phyloP scores from a whole-genome alignment of 2,888 invertebrate species.

The Biston stratarius region DNA sequence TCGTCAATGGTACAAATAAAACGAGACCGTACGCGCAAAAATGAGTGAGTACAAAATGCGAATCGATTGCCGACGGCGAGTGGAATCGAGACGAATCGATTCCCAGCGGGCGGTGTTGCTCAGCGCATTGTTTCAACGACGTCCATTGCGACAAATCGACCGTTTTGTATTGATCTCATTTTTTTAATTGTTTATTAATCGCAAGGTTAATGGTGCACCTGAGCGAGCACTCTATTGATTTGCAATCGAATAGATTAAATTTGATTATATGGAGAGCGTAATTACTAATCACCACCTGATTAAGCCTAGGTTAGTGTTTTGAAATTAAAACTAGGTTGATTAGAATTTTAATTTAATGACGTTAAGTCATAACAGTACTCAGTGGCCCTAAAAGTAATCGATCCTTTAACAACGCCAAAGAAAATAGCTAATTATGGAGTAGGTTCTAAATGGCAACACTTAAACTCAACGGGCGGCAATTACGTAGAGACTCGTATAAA shows the following conservation, averaged over 20 bases:
- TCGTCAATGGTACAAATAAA: slow-evolving; percentile 61
- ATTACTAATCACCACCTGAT: slow-evolving; percentile 34
- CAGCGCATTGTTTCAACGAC: slow-evolving; percentile 62
- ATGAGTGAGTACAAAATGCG: slow-evolving; percentile 64
- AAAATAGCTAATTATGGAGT: slow-evolving; percentile 45
- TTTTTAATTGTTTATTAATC: slow-evolving; percentile 63
- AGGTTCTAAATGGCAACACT: slow-evolving; percentile 58
- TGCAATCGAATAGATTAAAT: slow-evolving; percentile 38
- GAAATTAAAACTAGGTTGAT: slow-evolving; percentile 20
- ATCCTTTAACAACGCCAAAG: slow-evolving; percentile 35
- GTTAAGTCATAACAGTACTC: not conserved
- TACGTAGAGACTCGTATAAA: slow-evolving; percentile 61
- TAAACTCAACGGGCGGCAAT: slow-evolving; percentile 60
- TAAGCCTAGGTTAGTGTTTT: slow-evolving; percentile 29
- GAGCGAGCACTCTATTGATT: slow-evolving; percentile 43
- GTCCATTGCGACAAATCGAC: slow-evolving; percentile 68
- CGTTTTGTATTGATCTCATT: slow-evolving; percentile 73
- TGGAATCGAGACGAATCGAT: slow-evolving; percentile 78
- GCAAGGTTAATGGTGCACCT: slow-evolving; percentile 51
- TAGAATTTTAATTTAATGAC: not conserved
- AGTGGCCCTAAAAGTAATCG: slow-evolving; percentile 38
- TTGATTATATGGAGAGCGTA: slow-evolving; percentile 38
- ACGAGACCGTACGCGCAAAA: slow-evolving; percentile 65
- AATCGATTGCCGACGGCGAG: slow-evolving; percentile 63
- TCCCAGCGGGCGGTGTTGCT: slow-evolving; percentile 64